Evolutionary conservation across 1,140 invertebrate genomes (phyloP), one percentile per base, ranked within the genome.

Genomic region (Tetramorium parvispinum): DNA sequence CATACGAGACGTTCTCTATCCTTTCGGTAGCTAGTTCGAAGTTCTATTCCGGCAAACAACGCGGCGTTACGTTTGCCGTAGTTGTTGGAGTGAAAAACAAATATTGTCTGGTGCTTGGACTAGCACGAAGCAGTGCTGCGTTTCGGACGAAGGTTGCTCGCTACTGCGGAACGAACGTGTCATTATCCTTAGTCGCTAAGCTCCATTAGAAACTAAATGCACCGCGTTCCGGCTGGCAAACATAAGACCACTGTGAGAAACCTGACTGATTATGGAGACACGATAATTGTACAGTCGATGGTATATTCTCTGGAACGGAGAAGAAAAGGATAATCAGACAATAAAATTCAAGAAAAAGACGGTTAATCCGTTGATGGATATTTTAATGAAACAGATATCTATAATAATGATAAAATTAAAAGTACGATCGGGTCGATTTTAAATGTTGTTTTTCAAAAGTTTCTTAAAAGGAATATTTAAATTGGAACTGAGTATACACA

Each of bases 71-170:
- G 87, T 90, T 90, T 88, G 88, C 88, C 76, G 75, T 68, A 70
- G 37, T 73, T 59, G 77, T 46, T 79, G 65, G 32, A 90, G 88
- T 85, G 89, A 89, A 89, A 85, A 90, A 90, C 89, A 90, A 90
- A 90, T 89, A 90, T 87, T 89, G 81, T 82, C 89, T 53, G 70
- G 55, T 79, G 63, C 59, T 76, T 68, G 53, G 78, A 61, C 78
- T 43, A 75, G 68, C 40, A 78, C 55, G 73, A 63, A 57, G n/a
- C n/a, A 16, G 32, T 27, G 71, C 37, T 37, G 71, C 65, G 37
- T 83, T 76, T 66, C 55, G 63, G 51, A 65, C 63, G 73, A 7
- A 51, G 37, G 24, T 8, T 55, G 76, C 87, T 79, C 68, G 66
- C 46, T 81, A 40, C 75, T 75, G 88, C 63, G 68, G 68, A 87